phyloP scores from a whole-genome alignment of 2,888 invertebrate genomes.

The Dryobota labecula region DNA sequence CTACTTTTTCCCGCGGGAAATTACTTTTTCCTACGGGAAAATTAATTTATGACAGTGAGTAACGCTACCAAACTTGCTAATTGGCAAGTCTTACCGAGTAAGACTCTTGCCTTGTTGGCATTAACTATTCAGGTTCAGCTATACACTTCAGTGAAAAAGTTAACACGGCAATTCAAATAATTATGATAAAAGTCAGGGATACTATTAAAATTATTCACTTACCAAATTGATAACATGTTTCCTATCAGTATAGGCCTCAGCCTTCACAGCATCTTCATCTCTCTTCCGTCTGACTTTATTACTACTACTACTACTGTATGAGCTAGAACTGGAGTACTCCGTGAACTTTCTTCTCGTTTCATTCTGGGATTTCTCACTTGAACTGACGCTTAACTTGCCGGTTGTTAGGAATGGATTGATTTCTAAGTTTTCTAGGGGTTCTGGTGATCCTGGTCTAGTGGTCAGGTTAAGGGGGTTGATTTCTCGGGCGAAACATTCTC shows the following conservation, averaged over 20 bases:
- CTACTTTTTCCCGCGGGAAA: no score
- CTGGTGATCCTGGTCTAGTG: constrained; percentile 83
- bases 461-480: constrained; percentile 92
- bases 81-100: no score
- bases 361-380: constrained; percentile 80
- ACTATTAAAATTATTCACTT: constrained; percentile 65
- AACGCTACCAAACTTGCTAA: no score
- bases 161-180: no score
- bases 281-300: constrained; percentile 91
- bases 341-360: constrained; percentile 74
- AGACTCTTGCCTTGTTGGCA: no score
- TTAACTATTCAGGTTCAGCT: no score
- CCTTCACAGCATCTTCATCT: constrained; percentile 93
- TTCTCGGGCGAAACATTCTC: constrained; percentile 92
- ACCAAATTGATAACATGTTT: constrained; percentile 95
- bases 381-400: constrained; percentile 82
- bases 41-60: no score
- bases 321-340: constrained; percentile 75
- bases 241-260: constrained; percentile 92
- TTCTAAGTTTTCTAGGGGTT: constrained; percentile 88
- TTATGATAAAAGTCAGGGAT: neutral
- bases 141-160: no score
- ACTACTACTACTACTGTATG: constrained; percentile 62
- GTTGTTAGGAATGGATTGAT: constrained; percentile 82
- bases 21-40: no score